Base-by-base conservation (phyloP, 2,113 vertebrate genomes). In the Pollimyrus isidori region DNA sequence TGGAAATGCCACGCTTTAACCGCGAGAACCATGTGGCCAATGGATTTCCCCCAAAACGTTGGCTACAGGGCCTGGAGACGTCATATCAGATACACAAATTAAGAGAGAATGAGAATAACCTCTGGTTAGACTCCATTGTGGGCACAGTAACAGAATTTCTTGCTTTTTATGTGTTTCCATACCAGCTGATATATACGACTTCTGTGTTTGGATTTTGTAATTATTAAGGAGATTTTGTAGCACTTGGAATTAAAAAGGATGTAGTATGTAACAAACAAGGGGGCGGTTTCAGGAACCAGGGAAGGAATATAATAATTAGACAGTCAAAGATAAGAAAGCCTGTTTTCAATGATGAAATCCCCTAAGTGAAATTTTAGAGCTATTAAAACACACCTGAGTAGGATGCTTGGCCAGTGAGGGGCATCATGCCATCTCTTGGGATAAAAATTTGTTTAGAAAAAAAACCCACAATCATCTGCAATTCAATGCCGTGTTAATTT, bases 1-100 rank as follows among this genome's bases (percentile, higher is more conserved):
- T 4, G 3, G 52, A 87, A 87, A 87, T 46, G 56, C 91, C 92
- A 90, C 87, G 91, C 90, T 92, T 91, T 89, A 88, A 93, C 92
- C 93, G 91, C 90, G 91, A 88, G 88, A 92, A 89, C 89, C 26
- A 49, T 88, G 89, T 88, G 84, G 91, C 46, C 84, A 45, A 89
- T 48, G 91, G 89, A 91, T 88, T 89, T 90, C 88, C 88, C 23
- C 19, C 91, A 88, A 83, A 69, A 92, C 80, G 69, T 50, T 35
- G 65, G 45, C 30, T 62, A 88, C 89, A 91, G 90, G n/a, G 90
- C 87, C 87, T 45, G 82, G 88, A 88, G 85, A 90, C 87, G 89
- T 50, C 19, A 3, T 17, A 11, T 46, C n/a, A 85, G 35, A 85
- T 85, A 58, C 65, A 26, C 53, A 65, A 19, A 48, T 46, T 11